Evolutionary conservation across 2,797 vertebrate species (phyloP), one percentile per base, ranked within the genome.

Genomic region (Pangasius larnaudii): DNA sequence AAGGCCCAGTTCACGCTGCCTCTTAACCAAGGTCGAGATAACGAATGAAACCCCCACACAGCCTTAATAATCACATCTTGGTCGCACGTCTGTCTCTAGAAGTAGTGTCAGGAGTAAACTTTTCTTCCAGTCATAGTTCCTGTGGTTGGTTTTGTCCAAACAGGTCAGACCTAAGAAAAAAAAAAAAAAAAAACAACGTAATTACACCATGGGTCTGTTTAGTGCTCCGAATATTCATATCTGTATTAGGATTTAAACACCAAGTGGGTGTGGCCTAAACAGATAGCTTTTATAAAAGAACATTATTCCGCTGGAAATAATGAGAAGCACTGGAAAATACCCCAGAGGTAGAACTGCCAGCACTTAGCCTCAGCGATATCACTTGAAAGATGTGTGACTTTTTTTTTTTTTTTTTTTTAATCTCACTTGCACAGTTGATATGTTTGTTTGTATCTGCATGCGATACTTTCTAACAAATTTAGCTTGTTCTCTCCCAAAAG

Each of bases 51-150:
- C 46, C 61, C 56, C 59, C 69, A 39, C n/a, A 51, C 81, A 81
- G 49, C 56, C 30, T 63, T 56, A 33, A 86, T 63, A 74, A 74
- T 86, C 67, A 42, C 87, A 24, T 85, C 56, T 78, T 82, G 74
- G 69, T 88, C 75, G n/a, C 65, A 58, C n/a, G 61, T 42, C 75
- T 69, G 63, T 78, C 78, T 59, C 56, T 49, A 59, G 72, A 77
- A 49, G 85, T 90, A 89, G 89, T 91, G 87, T 89, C 86, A 88
- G 87, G 88, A 85, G 72, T 22, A 39, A 94, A 92, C 91, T 86
- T 90, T 92, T 67, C 79, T 78, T 92, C 90, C 88, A 81, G 74
- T 90, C 83, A 74, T 84, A 80, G 88, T 89, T 71, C 94, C 93
- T 88, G 90, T 93, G 92, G 86, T 91, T 87, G 30, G 65, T 63